Evolutionary conservation across 2,797 vertebrate genomes (phyloP).

Genomic region (Hozukius guyotensis): DNA sequence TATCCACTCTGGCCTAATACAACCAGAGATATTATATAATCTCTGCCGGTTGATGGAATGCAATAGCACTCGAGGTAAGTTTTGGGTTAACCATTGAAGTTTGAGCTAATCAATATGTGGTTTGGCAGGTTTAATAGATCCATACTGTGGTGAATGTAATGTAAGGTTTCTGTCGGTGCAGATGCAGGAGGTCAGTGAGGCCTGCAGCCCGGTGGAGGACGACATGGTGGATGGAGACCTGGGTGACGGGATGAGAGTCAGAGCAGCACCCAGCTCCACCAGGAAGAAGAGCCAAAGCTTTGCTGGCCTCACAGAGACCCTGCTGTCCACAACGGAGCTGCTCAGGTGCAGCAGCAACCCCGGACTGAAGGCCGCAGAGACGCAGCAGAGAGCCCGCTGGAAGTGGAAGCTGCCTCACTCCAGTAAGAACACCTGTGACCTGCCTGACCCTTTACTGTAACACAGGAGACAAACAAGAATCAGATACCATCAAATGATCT

Average conservation of each 20-base stretch:
- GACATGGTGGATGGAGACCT: constrained; percentile 91
- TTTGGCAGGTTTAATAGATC: not conserved
- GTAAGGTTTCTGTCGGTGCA: not conserved
- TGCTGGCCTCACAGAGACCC: constrained; percentile 15
- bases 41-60: not conserved
- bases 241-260: constrained; percentile 85
- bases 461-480: not conserved
- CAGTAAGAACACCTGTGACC: constrained; percentile 5
- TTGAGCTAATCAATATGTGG: not conserved
- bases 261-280: constrained; percentile 40
- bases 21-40: not conserved
- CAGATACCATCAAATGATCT: not conserved
- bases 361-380: constrained; percentile 41
- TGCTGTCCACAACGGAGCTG: not conserved
- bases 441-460: not conserved
- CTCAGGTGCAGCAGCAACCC: constrained; percentile 21
- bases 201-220: constrained; percentile 77
- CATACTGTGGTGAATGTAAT: not conserved
- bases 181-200: constrained; percentile 59
- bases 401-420: constrained; percentile 40
- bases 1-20: no score
- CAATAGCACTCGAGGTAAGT: not conserved
- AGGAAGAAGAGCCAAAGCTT: constrained; percentile 40
- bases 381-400: constrained; percentile 27
- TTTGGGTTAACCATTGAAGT: not conserved